Evolutionary conservation across 2,113 vertebrate species (phyloP), one percentile per base, ranked within the genome.

Genomic region (Burhinus bistriatus): DNA sequence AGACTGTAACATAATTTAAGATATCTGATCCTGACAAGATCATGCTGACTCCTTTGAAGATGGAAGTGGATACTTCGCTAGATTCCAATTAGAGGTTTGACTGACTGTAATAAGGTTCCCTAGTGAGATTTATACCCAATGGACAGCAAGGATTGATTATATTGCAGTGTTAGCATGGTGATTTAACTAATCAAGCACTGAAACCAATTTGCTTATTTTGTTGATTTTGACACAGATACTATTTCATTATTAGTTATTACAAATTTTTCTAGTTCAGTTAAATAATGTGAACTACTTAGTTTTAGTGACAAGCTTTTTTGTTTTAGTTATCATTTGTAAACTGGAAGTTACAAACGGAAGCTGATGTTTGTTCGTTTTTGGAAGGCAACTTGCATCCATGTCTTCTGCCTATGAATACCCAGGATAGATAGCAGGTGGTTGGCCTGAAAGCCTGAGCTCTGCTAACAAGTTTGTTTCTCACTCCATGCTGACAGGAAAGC

Each of bases 141-240:
- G 23, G 69, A 84, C 79, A 96, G 69, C 36, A 92, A 87, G 13
- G 76, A 92, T 87, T 92, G 64, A 92, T 92, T 92, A 81, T 68
- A 83, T 61, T 83, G 69, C 36, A 51, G 25, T 57, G 59, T 84
- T 64, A 87, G 25, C 25, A 26, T 3, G 4, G 36, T 55, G 57
- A 79, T 93, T 84, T 72, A 92, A 89, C 55, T 85, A 90, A 77
- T 86, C 71, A 93, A 71, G 40, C 23, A 44, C 59, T 17, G 44
- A 88, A 93, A 86, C 23, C 73, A 70, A 71, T 92, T 83, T 89
- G 64, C 57, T 89, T 92, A 47, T 58, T 81, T 69, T 51, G 58
- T 64, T 77, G 68, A 77, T 90, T 93, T 93, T 92, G 90, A 92
- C 68, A 58, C 42, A 54, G 71, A n/a, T 15, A 57, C 22, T 83